Conservation (phyloP, 2,888 invertebrate genomes). For the Hanleya hanleyi region DNA sequence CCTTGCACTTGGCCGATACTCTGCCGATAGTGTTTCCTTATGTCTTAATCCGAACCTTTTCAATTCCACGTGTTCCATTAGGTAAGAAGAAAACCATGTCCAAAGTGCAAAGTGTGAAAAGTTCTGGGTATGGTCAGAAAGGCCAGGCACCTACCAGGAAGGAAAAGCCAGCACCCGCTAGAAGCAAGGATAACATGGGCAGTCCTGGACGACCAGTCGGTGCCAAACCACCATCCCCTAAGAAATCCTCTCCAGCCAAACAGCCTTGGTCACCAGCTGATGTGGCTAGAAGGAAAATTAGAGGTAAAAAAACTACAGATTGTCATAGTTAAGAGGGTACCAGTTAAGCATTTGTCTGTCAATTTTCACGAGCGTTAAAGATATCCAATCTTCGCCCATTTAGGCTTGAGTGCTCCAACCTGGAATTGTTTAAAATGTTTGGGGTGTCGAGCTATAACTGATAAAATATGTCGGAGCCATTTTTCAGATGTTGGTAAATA, state of each 20-base stretch:
- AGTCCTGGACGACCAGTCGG: background rate
- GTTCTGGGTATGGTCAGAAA: conserved; percentile 61
- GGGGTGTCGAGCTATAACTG: too few relatives aligned
- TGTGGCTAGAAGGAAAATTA: conserved; percentile 47
- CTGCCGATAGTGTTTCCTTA: too few relatives aligned
- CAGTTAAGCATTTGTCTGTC: too few relatives aligned
- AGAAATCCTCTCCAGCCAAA: conserved; percentile 23
- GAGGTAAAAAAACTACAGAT: conserved; percentile 9
- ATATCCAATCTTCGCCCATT: too few relatives aligned
- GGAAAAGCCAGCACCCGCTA: conserved; percentile 18
- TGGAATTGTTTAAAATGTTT: too few relatives aligned
- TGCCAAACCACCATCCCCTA: conserved; percentile 11
- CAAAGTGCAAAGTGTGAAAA: conserved; percentile 51
- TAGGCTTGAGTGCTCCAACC: too few relatives aligned
- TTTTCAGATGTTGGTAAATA: too few relatives aligned
- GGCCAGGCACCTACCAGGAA: conserved; percentile 37
- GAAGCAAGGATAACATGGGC: conserved; percentile 23
- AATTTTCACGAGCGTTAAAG: too few relatives aligned
- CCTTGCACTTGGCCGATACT: too few relatives aligned
- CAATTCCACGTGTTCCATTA: too few relatives aligned
- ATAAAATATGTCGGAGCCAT: too few relatives aligned
- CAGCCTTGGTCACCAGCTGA: conserved; percentile 50
- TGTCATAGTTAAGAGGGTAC: too few relatives aligned
- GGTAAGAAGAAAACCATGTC: conserved; percentile 38
- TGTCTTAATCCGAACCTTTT: background rate